Percentiles rank a stretch among this genome's conserved stretches.
Conservation (phyloP, 2,797 vertebrate genomes). For the Clarias fuscus region DNA sequence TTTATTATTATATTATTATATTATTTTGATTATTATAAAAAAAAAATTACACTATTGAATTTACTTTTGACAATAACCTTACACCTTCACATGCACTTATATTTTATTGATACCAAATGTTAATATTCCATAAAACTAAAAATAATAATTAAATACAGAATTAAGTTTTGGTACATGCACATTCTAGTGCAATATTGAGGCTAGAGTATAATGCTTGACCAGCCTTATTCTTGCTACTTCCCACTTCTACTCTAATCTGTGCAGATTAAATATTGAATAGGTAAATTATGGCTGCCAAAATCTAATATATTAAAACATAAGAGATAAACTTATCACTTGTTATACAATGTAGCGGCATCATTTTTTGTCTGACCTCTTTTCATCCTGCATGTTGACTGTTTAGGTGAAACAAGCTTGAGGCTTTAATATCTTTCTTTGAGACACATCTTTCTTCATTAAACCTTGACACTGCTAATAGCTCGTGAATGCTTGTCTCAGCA, state of each 20-base stretch:
- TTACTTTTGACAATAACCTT: no score
- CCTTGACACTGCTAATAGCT: conserved; percentile 42
- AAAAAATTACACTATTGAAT: no score
- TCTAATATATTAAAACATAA: not conserved
- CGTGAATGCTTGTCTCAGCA: conserved; percentile 52
- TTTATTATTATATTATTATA: no score
- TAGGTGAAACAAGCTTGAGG: conserved; percentile 8
- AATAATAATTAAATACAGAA: not conserved
- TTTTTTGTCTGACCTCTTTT: not conserved
- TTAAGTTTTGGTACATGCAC: no score
- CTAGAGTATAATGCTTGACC: not conserved
- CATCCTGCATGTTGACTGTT: conserved; percentile 21
- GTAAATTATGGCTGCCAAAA: not conserved
- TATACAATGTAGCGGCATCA: not conserved
- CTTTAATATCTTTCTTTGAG: conserved; percentile 27
- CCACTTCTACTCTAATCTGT: not conserved
- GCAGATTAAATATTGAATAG: not conserved
- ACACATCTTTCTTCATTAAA: conserved; percentile 50
- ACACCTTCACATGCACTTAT: not conserved
- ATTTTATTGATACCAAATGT: not conserved
- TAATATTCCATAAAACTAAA: not conserved
- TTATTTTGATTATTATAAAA: no score
- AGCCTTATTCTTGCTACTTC: not conserved
- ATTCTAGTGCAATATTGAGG: no score
- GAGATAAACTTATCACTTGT: not conserved